A percentile compares a stretch with the other conserved stretches of the same genome.
phyloP scores from a whole-genome alignment of 2,113 vertebrate species.

The Pimephales promelas region DNA sequence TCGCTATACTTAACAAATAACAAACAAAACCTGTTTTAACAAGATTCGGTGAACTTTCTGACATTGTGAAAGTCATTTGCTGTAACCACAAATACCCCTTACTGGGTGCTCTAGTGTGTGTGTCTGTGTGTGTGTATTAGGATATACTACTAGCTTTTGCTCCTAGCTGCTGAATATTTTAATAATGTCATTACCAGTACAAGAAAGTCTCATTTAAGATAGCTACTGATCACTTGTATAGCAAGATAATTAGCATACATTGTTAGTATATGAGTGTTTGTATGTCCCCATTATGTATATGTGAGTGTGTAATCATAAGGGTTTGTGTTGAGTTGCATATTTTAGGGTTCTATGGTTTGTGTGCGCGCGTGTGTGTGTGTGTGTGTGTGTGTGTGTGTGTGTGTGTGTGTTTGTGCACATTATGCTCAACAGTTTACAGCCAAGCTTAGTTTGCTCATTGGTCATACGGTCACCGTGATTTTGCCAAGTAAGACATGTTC shows the following conservation, averaged over 20 bases:
- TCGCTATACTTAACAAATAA: too few species aligned
- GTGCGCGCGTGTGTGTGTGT: background rate
- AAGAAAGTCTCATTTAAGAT: background rate
- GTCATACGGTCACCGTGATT: background rate
- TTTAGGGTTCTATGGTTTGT: background rate
- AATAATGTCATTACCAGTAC: background rate
- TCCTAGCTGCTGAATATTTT: background rate
- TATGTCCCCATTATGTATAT: background rate
- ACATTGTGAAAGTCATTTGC: background rate
- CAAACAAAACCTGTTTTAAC: too few species aligned
- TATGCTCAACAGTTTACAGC: slow-evolving; percentile 30
- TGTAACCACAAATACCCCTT: background rate
- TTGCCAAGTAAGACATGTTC: too few species aligned
- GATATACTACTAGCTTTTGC: background rate
- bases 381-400: slow-evolving; percentile 6
- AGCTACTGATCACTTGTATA: background rate
- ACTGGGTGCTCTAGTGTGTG: too few species aligned
- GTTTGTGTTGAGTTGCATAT: background rate
- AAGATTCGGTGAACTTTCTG: background rate
- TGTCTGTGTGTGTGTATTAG: background rate
- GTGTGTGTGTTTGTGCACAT: background rate
- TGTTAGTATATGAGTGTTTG: background rate
- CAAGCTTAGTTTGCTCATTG: slow-evolving; percentile 44
- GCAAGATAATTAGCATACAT: background rate
- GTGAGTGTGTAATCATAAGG: slow-evolving; percentile 5